These are phyloP conservation scores for Anhinga rufa DNA, from an alignment of 2,113 vertebrate genomes.

Conservation along the genomic window DNA sequence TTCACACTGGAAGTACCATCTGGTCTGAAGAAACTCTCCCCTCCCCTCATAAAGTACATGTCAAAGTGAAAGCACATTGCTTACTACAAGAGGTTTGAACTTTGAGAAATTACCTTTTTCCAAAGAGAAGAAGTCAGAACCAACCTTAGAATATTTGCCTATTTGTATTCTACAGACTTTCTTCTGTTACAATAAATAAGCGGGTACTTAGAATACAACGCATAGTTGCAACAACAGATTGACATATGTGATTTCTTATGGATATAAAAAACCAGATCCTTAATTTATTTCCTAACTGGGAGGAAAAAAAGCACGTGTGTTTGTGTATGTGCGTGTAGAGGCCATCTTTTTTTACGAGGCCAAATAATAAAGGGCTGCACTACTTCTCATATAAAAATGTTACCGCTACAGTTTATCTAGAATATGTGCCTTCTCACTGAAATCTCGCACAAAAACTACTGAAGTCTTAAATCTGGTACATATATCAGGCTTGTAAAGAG, in stretches of 20 bases:
- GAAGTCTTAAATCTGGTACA: not conserved
- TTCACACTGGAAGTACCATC: not conserved
- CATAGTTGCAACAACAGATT: not conserved
- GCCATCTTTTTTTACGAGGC: not conserved
- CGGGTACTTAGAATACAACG: not conserved
- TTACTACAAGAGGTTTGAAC: not conserved
- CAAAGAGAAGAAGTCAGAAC: not conserved
- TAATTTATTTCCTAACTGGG: not conserved
- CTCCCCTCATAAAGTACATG: not conserved
- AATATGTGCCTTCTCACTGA: not conserved
- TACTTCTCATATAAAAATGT: not conserved
- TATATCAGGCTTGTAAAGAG: not conserved
- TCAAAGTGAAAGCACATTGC: not conserved
- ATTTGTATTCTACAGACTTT: not conserved
- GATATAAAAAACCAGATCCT: not conserved
- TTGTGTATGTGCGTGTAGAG: not conserved
- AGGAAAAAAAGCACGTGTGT: not conserved
- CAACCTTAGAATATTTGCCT: not conserved
- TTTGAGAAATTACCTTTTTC: not conserved
- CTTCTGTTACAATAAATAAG: not conserved
- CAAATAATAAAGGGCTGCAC: not conserved
- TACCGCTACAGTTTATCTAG: not conserved
- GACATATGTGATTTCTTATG: not conserved
- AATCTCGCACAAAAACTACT: not conserved
- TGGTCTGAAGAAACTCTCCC: not conserved